phyloP scores from a whole-genome alignment of 2,113 vertebrate genomes.

The Sarotherodon lohbergeri region DNA sequence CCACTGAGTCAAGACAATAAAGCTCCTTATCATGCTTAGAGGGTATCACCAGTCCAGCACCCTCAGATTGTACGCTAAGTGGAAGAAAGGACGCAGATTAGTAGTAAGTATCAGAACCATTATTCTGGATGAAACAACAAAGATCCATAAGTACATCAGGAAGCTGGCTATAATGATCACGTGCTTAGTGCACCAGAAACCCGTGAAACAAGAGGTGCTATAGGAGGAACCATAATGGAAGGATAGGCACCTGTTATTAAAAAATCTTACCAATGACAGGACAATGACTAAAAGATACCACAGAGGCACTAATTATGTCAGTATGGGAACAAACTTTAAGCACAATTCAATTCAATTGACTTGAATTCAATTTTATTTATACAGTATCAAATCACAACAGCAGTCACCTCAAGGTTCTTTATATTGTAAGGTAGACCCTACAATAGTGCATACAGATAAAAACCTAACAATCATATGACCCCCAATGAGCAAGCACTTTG shows the following conservation, averaged over 20 bases:
- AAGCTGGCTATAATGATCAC: not conserved
- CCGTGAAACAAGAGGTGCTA: not conserved
- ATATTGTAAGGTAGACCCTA: not conserved
- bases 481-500: not conserved
- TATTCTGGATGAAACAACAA: not conserved
- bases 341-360: not conserved
- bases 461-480: not conserved
- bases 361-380: not conserved
- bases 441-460: not conserved
- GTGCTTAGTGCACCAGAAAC: not conserved
- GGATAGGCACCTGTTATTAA: not conserved
- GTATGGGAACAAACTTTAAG: not conserved
- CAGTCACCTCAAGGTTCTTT: not conserved
- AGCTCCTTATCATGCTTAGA: not conserved
- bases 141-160: not conserved
- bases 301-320: not conserved
- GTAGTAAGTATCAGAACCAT: not conserved
- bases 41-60: not conserved
- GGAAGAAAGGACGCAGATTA: not conserved
- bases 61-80: not conserved
- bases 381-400: not conserved
- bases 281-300: not conserved
- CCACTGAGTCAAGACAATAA: not conserved
- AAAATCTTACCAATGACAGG: not conserved
- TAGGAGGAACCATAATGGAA: not conserved